Conservation (phyloP, 2,888 invertebrate genomes). For the Meghimatium bilineatum region DNA sequence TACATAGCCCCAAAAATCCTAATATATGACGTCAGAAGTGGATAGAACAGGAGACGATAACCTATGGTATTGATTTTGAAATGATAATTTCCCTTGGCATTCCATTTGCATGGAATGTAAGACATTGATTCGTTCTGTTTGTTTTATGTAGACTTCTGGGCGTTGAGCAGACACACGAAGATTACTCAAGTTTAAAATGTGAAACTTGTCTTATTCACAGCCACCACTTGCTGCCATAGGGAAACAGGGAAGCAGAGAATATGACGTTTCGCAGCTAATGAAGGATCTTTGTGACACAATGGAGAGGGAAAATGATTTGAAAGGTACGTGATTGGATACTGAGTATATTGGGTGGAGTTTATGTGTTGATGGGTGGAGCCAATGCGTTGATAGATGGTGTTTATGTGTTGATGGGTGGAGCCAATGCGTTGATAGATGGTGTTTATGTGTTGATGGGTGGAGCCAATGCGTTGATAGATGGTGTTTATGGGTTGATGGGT, state of each 20-base stretch:
- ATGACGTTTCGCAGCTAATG: slow-evolving; percentile 82
- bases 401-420: not conserved
- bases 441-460: not conserved
- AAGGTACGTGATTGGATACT: slow-evolving; percentile 81
- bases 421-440: not conserved
- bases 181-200: not conserved
- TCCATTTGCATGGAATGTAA: too few relatives aligned
- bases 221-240: slow-evolving; percentile 47
- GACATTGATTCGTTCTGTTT: too few relatives aligned
- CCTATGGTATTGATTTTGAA: too few relatives aligned
- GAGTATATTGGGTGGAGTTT: slow-evolving; percentile 41
- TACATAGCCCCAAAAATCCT: too few relatives aligned
- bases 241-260: slow-evolving; percentile 66
- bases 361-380: slow-evolving; percentile 76
- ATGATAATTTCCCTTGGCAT: too few relatives aligned
- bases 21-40: too few relatives aligned
- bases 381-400: not conserved
- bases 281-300: slow-evolving; percentile 93
- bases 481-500: not conserved
- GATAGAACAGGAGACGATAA: too few relatives aligned
- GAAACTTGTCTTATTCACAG: slow-evolving; percentile 5
- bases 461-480: too few relatives aligned
- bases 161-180: not conserved
- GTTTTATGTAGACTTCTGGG: too few relatives aligned
- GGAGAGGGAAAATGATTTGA: slow-evolving; percentile 93